Conservation (phyloP, 23 tunicate species). For the Ascidia mentula region DNA sequence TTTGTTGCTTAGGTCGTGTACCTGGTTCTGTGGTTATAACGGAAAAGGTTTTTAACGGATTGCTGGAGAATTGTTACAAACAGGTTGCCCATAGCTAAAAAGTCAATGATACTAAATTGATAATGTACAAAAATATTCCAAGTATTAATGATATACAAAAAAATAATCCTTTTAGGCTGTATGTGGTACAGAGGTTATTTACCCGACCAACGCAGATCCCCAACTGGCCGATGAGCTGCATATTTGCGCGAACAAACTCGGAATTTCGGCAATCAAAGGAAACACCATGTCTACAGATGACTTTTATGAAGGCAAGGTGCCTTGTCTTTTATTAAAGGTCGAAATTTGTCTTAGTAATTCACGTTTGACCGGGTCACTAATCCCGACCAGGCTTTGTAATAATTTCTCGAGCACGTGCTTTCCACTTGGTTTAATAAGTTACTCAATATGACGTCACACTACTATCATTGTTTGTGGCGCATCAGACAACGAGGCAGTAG, state of each 20-base stretch:
- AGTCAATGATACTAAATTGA: not conserved
- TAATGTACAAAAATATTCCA: not conserved
- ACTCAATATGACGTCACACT: too few species aligned
- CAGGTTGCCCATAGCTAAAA: conserved; percentile 45
- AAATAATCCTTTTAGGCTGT: conserved; percentile 28
- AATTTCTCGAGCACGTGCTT: too few species aligned
- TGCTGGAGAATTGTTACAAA: conserved; percentile 31
- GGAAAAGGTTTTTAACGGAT: conserved; percentile 54
- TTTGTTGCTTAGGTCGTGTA: conserved; percentile 38
- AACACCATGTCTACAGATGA: conserved; percentile 74
- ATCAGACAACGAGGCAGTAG: too few species aligned
- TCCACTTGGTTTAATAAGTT: too few species aligned
- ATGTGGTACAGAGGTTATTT: conserved; percentile 62
- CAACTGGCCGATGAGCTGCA: conserved; percentile 28
- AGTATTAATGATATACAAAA: not conserved
- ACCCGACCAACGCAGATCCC: conserved; percentile 21
- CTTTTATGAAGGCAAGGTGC: conserved; percentile 97
- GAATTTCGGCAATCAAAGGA: conserved; percentile 36
- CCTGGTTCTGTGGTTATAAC: conserved; percentile 88
- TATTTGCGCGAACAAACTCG: conserved; percentile 35
- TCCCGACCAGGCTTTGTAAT: too few species aligned
- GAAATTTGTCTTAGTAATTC: too few species aligned
- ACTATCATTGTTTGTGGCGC: too few species aligned
- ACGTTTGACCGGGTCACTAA: too few species aligned
- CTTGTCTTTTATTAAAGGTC: too few species aligned